Conservation (phyloP, 2,113 vertebrate genomes). For the Anhinga anhinga region DNA sequence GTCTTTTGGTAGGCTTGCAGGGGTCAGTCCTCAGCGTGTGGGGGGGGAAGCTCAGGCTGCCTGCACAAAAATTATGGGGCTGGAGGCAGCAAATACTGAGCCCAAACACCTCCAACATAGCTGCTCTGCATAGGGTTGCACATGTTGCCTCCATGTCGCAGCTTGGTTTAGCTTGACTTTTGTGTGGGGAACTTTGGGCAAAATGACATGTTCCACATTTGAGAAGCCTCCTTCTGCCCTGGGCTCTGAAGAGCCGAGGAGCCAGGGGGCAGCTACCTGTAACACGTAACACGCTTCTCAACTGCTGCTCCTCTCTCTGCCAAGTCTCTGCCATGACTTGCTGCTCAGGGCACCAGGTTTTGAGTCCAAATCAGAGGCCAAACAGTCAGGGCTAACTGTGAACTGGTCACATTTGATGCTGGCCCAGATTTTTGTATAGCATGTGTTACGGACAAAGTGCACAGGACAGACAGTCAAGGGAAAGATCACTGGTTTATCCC, state of each 20-base stretch:
- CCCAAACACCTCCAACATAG: not conserved
- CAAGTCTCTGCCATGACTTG: not conserved
- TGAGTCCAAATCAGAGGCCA: not conserved
- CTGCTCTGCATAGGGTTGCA: not conserved
- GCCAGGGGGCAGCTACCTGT: not conserved
- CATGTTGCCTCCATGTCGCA: not conserved
- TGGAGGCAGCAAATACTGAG: not conserved
- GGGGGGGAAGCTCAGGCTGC: not conserved
- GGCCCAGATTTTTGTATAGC: not conserved
- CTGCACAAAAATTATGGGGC: not conserved
- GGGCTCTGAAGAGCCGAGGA: not conserved
- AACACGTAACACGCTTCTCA: not conserved
- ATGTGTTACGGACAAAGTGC: not conserved
- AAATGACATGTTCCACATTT: not conserved
- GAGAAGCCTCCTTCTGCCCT: not conserved
- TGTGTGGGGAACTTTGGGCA: not conserved
- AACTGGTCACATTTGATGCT: not conserved
- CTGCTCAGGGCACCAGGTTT: not conserved
- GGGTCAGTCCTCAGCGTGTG: rapidly evolving
- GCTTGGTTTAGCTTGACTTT: not conserved
- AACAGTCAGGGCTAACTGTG: not conserved
- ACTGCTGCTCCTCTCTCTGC: not conserved
- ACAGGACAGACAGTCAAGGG: not conserved
- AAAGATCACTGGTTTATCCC: not conserved
- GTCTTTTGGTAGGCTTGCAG: not conserved